Evolutionary conservation across 92 coral and sea anemone species (phyloP).

Genomic region (Meandrina meandrites): DNA sequence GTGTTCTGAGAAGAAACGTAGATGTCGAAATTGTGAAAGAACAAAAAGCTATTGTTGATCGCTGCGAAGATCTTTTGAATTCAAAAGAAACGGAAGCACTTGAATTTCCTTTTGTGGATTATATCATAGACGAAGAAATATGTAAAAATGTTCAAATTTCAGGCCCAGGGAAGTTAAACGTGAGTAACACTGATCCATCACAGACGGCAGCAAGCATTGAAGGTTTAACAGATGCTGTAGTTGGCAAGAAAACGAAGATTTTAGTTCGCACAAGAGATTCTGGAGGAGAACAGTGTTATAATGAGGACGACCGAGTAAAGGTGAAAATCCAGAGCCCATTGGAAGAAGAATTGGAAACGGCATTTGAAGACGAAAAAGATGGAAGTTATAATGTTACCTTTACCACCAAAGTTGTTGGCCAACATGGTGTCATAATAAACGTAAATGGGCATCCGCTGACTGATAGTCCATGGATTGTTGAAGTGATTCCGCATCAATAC

Average conservation of each 20-base stretch:
- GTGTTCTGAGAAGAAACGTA: not conserved
- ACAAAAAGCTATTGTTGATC: not conserved
- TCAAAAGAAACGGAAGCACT: not conserved
- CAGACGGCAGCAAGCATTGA: not conserved
- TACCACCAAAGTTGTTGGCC: constrained; percentile 39
- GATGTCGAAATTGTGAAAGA: constrained; percentile 21
- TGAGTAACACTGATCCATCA: constrained; percentile 25
- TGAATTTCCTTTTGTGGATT: not conserved
- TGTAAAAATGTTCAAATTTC: not conserved
- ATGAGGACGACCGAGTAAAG: constrained; percentile 30
- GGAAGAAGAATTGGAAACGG: not conserved
- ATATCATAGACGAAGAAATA: constrained; percentile 5
- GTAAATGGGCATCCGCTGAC: constrained; percentile 48
- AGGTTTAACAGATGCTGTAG: constrained; percentile 36
- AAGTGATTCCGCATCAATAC: constrained; percentile 38
- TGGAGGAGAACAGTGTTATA: constrained; percentile 49
- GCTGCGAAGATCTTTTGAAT: constrained; percentile 21
- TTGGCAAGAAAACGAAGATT: constrained; percentile 40
- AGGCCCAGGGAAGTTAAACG: constrained; percentile 43
- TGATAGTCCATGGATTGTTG: constrained; percentile 42
- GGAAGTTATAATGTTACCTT: constrained; percentile 49
- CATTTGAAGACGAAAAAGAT: constrained; percentile 38
- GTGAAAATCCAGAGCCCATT: too few relatives aligned
- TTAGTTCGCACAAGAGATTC: constrained; percentile 54
- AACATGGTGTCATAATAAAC: constrained; percentile 38